These are phyloP conservation scores for Cnemophilus loriae DNA, from an alignment of 2,113 vertebrate genomes.

Conservation along the genomic window DNA sequence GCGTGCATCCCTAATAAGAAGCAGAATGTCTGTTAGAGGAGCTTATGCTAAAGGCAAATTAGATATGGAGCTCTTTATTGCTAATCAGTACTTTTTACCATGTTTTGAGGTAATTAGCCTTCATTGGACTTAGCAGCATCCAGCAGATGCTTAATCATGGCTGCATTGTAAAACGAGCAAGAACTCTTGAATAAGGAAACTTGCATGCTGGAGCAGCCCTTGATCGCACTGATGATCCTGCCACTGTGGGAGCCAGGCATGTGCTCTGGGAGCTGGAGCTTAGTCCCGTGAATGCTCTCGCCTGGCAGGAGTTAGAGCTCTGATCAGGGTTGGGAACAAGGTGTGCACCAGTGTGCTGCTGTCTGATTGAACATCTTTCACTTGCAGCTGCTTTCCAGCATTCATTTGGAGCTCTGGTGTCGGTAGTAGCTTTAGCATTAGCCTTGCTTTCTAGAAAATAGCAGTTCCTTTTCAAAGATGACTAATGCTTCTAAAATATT, in stretches of 20 bases:
- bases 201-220: background rate
- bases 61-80: background rate
- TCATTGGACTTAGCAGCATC: background rate
- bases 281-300: background rate
- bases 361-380: rapidly evolving
- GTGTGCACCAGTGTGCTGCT: background rate
- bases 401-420: background rate
- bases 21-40: background rate
- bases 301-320: background rate
- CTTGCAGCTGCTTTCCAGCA: background rate
- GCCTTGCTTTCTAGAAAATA: background rate
- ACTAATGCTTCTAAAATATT: background rate
- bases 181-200: background rate
- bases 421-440: background rate
- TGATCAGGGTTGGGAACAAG: rapidly evolving
- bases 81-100: background rate
- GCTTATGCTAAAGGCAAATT: background rate
- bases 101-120: background rate
- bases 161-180: background rate
- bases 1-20: background rate
- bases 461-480: background rate
- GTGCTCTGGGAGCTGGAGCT: background rate
- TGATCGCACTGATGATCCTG: background rate
- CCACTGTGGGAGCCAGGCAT: background rate
- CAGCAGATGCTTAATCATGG: slow-evolving; percentile 25